Evolutionary conservation across 2,797 vertebrate genomes (phyloP), one percentile per base, ranked within the genome.

Genomic region (Gobionotothen gibberifrons): DNA sequence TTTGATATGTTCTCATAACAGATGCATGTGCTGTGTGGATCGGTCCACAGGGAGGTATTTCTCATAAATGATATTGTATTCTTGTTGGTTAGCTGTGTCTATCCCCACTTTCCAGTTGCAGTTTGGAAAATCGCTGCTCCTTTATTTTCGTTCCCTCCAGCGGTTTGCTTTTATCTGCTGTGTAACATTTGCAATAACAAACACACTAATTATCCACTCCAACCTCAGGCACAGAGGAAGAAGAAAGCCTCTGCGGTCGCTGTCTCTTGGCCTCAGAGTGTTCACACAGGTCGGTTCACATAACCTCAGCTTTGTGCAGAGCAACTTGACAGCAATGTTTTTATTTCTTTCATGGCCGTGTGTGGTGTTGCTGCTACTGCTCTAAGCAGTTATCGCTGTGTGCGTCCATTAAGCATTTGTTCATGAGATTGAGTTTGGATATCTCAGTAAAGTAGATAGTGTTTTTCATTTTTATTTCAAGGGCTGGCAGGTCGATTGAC

Each of bases 271-370:
- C 82, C 78, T 55, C 76, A 59, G 64, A 60, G 61, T 68, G 71
- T 73, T 81, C 62, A 49, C 43, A 3, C 71, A 73, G 86, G 83
- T 88, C 85, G 43, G 61, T 90, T 93, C 90, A 93, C 92, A 92
- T 89, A 91, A 92, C 90, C 92, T 80, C 73, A 0, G 26, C 55
- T 79, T 79, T 70, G 74, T 52, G 40, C 47, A 49, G 73, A 86
- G 66, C 66, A 89, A 80, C 66, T 63, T 26, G 1, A 56, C 69
- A 69, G 53, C 19, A 4, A 26, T 86, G 61, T 78, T 81, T 74
- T 72, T 68, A 59, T 74, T 78, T 51, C 64, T 66, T 75, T 61
- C 55, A 42, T 40, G 22, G 66, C 51, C 5, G 32, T 14, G 1
- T 71, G 65, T 21, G 26, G 26, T 57, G 32, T 36, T 36, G 32